Conservation (phyloP, 2,797 vertebrate genomes). For the Phrynocephalus forsythii region DNA sequence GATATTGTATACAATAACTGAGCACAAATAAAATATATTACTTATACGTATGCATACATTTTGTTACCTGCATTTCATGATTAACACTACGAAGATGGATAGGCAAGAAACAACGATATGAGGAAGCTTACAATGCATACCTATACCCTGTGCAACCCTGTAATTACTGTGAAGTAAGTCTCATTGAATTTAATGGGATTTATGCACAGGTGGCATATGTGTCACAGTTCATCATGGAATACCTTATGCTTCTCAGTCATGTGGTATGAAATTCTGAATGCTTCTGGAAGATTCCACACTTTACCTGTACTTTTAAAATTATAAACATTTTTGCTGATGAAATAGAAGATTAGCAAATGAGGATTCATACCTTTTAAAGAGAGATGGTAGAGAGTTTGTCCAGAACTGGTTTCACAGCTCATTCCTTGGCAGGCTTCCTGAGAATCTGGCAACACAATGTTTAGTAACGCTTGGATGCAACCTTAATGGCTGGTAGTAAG, state of each 20-base stretch:
- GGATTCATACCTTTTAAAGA: neutral
- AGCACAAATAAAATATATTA: conserved; percentile 16
- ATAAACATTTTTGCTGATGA: neutral
- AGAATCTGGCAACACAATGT: neutral
- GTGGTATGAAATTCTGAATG: neutral
- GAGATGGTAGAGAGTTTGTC: neutral
- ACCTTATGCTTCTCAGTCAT: neutral
- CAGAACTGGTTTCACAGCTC: neutral
- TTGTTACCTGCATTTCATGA: conserved; percentile 17
- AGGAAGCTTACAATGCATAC: neutral
- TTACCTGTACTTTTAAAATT: neutral
- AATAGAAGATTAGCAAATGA: conserved; percentile 9
- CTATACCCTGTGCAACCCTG: neutral
- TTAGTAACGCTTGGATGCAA: neutral
- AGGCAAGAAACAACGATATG: conserved; percentile 17
- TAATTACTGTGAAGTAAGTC: neutral
- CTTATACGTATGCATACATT: neutral
- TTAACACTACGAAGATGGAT: conserved; percentile 21
- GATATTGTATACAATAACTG: neutral
- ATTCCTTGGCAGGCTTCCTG: neutral
- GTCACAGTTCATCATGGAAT: neutral
- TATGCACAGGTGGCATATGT: neutral
- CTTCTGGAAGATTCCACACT: neutral
- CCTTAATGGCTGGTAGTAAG: neutral
- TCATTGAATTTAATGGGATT: neutral